Conservation (phyloP, 53 echinoderm and acorn worm genomes). For the Apostichopus leukothele region DNA sequence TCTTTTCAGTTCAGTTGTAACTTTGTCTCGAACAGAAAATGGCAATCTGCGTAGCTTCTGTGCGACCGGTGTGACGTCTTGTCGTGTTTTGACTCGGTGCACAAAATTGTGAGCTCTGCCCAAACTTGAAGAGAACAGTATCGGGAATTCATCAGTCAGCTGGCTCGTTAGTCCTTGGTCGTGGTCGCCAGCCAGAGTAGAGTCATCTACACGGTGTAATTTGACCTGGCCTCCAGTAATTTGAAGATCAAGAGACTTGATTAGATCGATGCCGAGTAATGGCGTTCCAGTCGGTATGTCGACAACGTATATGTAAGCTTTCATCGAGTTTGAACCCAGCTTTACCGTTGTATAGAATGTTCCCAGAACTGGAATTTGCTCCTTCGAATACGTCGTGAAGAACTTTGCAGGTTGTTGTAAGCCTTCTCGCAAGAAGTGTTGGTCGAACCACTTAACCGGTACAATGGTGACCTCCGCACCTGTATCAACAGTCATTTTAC, state of each 20-base stretch:
- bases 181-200: not conserved
- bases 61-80: constrained; percentile 8
- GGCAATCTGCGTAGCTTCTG: constrained; percentile 45
- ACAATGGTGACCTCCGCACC: constrained; percentile 54
- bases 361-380: constrained; percentile 44
- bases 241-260: not conserved
- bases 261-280: constrained; percentile 45
- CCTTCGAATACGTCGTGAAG: constrained; percentile 41
- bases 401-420: not conserved
- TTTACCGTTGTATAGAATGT: not conserved
- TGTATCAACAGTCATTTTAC: constrained; percentile 51
- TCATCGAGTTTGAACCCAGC: not conserved
- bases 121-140: constrained; percentile 4
- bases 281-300: constrained; percentile 8
- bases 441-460: constrained; percentile 39
- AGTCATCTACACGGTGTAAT: not conserved
- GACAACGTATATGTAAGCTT: constrained; percentile 31
- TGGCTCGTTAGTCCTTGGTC: not conserved
- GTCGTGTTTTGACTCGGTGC: constrained; percentile 30
- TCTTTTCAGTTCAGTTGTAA: too few species aligned
- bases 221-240: not conserved
- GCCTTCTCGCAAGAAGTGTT: constrained; percentile 44
- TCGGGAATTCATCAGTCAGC: not conserved
- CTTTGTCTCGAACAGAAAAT: too few species aligned
- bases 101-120: constrained; percentile 24